A percentile compares a stretch with the other conserved stretches of the same genome.
phyloP scores from a whole-genome alignment of 2,888 invertebrate species.

The Hypomecis punctinalis region DNA sequence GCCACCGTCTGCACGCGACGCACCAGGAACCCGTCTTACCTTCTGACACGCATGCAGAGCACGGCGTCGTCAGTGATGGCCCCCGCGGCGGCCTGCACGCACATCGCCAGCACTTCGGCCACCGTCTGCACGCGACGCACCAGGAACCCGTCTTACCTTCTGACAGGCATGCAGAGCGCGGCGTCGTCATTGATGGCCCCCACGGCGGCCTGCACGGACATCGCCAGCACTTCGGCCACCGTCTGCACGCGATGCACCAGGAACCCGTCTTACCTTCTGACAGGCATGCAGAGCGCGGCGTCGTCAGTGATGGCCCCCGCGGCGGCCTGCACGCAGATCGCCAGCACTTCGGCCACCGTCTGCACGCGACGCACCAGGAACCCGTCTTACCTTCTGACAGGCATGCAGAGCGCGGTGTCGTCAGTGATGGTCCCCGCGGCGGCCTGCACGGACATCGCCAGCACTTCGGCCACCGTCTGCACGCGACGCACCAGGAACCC shows the following conservation, averaged over 20 bases:
- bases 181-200: conserved; percentile 81
- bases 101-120: conserved; percentile 90
- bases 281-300: conserved; percentile 89
- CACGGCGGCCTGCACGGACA: conserved; percentile 86
- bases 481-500: conserved; percentile 91
- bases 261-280: conserved; percentile 82
- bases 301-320: conserved; percentile 76
- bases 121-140: conserved; percentile 91
- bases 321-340: conserved; percentile 86
- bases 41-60: conserved; percentile 88
- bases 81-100: conserved; percentile 84
- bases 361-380: conserved; percentile 91
- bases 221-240: conserved; percentile 90
- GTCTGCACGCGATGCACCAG: conserved; percentile 91
- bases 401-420: conserved; percentile 89
- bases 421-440: conserved; percentile 76
- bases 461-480: conserved; percentile 91
- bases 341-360: conserved; percentile 91
- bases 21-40: conserved; percentile 87
- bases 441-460: conserved; percentile 87
- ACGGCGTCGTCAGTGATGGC: conserved; percentile 85
- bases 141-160: conserved; percentile 81
- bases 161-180: conserved; percentile 89
- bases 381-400: conserved; percentile 87
- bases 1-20: conserved; percentile 91